Percentiles rank a stretch among this genome's conserved stretches.
phyloP scores from a whole-genome alignment of 2,113 vertebrate species.

The Lepus americanus region DNA sequence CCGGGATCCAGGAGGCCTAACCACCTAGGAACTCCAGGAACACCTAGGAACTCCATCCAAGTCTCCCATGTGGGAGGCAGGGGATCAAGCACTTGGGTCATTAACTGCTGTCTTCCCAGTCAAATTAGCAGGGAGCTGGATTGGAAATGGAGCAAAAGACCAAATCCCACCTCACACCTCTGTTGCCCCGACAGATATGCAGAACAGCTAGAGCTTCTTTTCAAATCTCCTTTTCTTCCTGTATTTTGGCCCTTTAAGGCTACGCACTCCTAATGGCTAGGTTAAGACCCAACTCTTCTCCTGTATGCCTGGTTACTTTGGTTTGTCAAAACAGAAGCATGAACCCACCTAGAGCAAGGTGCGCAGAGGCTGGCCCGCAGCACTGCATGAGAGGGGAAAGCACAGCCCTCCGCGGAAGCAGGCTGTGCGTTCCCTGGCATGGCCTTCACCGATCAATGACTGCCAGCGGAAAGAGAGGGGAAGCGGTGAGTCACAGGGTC shows the following conservation, averaged over 20 bases:
- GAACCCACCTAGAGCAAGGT: neutral
- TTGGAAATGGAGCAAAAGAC: neutral
- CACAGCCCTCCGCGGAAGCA: neutral
- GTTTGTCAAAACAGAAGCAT: neutral
- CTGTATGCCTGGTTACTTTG: neutral
- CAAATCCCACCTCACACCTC: neutral
- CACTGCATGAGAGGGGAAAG: neutral
- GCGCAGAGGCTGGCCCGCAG: neutral
- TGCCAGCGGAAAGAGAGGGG: neutral
- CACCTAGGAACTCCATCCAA: too few relatives aligned
- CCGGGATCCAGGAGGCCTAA: too few relatives aligned
- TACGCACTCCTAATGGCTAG: neutral
- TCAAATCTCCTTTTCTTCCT: neutral
- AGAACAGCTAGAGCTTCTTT: slow-evolving; percentile 2
- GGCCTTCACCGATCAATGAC: neutral
- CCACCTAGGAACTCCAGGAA: too few relatives aligned
- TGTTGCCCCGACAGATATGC: neutral
- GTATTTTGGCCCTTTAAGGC: neutral
- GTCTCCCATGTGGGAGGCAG: too few relatives aligned
- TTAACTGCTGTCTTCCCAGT: too few relatives aligned
- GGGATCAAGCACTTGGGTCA: too few relatives aligned
- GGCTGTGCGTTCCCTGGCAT: neutral
- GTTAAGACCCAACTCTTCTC: neutral
- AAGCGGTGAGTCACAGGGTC: neutral
- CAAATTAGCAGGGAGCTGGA: too few relatives aligned